A percentile compares a stretch with the other conserved stretches of the same genome.
Evolutionary conservation across 2,113 vertebrate species (phyloP).

Genomic region (Oxyruncus cristatus): DNA sequence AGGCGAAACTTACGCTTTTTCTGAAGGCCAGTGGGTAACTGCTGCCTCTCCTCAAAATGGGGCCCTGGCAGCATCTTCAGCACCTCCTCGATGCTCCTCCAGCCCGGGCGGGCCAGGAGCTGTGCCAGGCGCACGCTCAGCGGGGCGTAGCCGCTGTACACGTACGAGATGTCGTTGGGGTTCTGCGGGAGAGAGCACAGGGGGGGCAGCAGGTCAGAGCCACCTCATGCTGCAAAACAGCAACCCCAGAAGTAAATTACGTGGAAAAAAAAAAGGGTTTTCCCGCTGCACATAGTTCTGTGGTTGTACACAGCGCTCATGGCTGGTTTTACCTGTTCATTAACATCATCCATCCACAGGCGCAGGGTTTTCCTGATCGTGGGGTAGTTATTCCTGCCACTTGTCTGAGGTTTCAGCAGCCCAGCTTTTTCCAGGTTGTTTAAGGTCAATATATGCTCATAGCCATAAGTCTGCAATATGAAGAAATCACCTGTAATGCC

Average conservation of each 20-base stretch:
- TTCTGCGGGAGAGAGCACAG: slow-evolving; percentile 75
- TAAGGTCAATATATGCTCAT: slow-evolving; percentile 91
- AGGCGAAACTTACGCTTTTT: slow-evolving; percentile 75
- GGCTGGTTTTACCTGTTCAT: slow-evolving; percentile 72
- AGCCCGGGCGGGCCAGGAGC: slow-evolving; percentile 90
- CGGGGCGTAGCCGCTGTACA: slow-evolving; percentile 95
- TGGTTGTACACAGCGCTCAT: rapidly evolving
- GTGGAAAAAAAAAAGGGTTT: background rate
- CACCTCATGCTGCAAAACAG: background rate
- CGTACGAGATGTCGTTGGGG: slow-evolving; percentile 95
- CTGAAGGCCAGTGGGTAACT: slow-evolving; percentile 84
- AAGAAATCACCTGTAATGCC: background rate
- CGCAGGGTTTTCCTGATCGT: slow-evolving; percentile 95
- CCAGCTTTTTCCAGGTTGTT: slow-evolving; percentile 93
- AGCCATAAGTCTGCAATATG: slow-evolving; percentile 88
- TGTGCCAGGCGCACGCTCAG: slow-evolving; percentile 93
- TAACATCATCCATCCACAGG: slow-evolving; percentile 98
- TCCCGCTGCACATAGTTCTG: background rate
- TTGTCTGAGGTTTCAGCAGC: slow-evolving; percentile 84
- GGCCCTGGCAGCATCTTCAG: slow-evolving; percentile 95
- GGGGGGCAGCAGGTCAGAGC: background rate
- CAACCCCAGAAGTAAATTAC: background rate
- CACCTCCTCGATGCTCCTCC: slow-evolving; percentile 97
- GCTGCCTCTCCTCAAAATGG: slow-evolving; percentile 95
- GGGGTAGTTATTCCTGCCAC: slow-evolving; percentile 92